Conservation (phyloP, 2,113 vertebrate species). For the Mus musculus region GRCm39 chr6:129624001-129624500, state of each 20-base stretch:
- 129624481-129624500: not conserved
- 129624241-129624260: not conserved
- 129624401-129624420: not conserved
- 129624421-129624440: not conserved
- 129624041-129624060: not conserved
- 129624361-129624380: not conserved
- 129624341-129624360: not conserved
- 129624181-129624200: not conserved
- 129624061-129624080: not conserved
- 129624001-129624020: not conserved
- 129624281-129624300: not conserved
- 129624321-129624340: not conserved
- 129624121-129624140: not conserved
- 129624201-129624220: not conserved
- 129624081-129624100: too few species aligned
- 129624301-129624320: not conserved
- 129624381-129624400: not conserved
- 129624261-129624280: not conserved
- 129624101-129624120: not conserved
- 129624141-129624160: not conserved
- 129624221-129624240: not conserved
- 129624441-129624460: not conserved
- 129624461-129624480: not conserved
- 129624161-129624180: not conserved
- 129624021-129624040: too few species aligned